These are phyloP conservation scores for Limulus polyphemus DNA, from an alignment of 2,888 invertebrate species.

Conservation along the genomic window DNA sequence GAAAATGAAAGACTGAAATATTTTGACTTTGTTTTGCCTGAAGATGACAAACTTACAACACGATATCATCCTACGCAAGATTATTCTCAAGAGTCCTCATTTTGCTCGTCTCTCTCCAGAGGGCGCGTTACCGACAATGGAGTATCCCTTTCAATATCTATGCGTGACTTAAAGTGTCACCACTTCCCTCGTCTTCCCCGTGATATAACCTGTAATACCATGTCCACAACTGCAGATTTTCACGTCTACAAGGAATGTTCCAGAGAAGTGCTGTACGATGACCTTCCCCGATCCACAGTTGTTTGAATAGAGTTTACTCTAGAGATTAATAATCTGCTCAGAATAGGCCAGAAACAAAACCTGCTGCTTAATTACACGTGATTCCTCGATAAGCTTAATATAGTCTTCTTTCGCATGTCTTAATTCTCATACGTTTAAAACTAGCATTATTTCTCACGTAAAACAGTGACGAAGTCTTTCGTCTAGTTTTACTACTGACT, in stretches of 20 bases:
- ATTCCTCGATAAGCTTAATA: no score
- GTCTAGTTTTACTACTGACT: no score
- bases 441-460: no score
- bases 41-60: no score
- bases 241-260: constrained; percentile 13
- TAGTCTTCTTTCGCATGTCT: no score
- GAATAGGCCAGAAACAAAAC: no score
- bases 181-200: constrained; percentile 17
- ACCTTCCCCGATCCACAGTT: constrained; percentile 24
- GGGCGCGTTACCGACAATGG: constrained; percentile 5
- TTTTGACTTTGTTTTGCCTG: background rate
- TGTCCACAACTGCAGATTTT: constrained; percentile 20
- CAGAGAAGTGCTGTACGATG: constrained; percentile 22
- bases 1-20: background rate
- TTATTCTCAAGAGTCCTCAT: background rate
- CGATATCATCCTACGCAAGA: background rate
- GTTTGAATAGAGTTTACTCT: constrained; percentile 13
- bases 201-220: constrained; percentile 22
- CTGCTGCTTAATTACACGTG: no score
- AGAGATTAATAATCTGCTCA: no score
- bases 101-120: background rate
- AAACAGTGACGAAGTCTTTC: no score
- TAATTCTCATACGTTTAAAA: no score
- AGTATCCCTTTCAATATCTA: constrained; percentile 21
- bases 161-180: constrained; percentile 23